Evolutionary conservation across 1,140 invertebrate genomes (phyloP), one percentile per base, ranked within the genome.

Genomic region (Teleogryllus occipitalis): DNA sequence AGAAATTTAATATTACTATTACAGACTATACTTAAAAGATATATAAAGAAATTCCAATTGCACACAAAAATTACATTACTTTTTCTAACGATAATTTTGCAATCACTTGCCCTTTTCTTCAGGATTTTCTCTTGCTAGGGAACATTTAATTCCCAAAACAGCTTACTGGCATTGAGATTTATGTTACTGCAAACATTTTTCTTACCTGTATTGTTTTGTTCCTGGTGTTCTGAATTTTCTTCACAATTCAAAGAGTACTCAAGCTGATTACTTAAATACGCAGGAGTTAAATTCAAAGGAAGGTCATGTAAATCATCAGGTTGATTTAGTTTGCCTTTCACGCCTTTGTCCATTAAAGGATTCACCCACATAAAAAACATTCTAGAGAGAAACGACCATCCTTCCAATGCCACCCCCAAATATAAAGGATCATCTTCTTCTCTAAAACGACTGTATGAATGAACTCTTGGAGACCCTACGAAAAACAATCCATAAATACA

Each of bases 291-390:
- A 76, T 89, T 87, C 48, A 89, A 87, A 0, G 97, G 97, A 74
- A 99, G 86, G 85, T 96, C 92, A 87, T 93, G 97, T 0, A 98
- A 86, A 87, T 98, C 96, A 84, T 96, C 93, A 0, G 91, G 86
- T 83, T 90, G 89, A 78, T 90, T 89, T 8, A 99, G 86, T 81
- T 91, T 89, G 8, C 92, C 92, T 76, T 90, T 88, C 8, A 90
- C 88, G 8, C 96, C 97, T 88, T 96, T 97, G 77, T 90, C 84
- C 86, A 98, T 93, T 72, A 98, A 85, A 10, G 94, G 93, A 80
- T 93, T 90, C 0, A 97, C 95, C 97, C 97, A 99, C 81, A 90
- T 87, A 84, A 99, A 97, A 18, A 93, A 86, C 8, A 98, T 87
- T 83, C 91, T 92, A 0, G 95, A 96, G 5, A 92, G 83, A 83